Evolutionary conservation across 2,113 vertebrate species (phyloP).

Genomic region (Cnemophilus loriae): DNA sequence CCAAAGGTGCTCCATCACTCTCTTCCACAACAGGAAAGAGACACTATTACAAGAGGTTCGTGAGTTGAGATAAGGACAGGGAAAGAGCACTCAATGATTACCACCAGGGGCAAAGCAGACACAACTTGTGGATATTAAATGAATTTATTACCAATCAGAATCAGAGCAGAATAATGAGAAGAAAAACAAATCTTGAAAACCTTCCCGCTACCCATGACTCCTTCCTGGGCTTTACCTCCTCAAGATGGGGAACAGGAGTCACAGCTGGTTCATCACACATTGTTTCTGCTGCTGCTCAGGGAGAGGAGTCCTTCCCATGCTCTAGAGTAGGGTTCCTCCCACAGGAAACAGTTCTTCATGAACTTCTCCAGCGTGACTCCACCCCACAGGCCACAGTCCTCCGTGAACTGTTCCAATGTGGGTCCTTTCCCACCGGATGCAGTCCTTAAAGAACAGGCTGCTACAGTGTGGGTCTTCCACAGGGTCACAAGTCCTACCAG

Average conservation of each 20-base stretch:
- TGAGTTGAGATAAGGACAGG: neutral
- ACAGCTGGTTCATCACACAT: accelerated
- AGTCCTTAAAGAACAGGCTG: neutral
- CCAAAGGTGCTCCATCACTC: neutral
- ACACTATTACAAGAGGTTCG: neutral
- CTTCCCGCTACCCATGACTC: neutral
- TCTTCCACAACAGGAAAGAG: neutral
- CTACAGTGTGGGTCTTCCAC: too few species aligned
- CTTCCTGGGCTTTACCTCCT: neutral
- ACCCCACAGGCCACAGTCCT: neutral
- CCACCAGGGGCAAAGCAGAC: neutral
- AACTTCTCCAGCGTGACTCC: neutral
- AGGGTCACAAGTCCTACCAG: neutral
- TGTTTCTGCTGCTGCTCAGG: neutral
- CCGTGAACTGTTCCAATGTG: neutral
- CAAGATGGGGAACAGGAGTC: accelerated
- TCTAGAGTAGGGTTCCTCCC: neutral
- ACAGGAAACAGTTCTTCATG: neutral
- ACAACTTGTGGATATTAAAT: accelerated
- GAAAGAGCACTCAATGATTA: neutral
- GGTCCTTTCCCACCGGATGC: neutral
- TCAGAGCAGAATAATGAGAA: neutral
- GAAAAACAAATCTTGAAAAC: neutral
- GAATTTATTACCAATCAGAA: neutral
- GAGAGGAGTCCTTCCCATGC: neutral